phyloP scores from a whole-genome alignment of 2,888 invertebrate genomes.

The Mesoligia furuncula region DNA sequence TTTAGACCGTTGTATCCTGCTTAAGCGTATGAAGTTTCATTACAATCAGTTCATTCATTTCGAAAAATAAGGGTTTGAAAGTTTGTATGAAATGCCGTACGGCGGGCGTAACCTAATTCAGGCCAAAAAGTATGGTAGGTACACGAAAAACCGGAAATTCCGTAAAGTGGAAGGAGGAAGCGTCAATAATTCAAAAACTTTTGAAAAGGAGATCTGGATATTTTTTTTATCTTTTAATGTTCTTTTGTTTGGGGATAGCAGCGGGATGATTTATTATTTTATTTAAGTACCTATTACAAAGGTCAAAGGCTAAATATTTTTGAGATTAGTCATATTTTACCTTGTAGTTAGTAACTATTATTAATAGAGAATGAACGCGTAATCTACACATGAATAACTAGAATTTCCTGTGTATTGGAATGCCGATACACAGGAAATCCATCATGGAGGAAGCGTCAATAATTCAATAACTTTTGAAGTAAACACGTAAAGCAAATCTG shows the following conservation, averaged over 20 bases:
- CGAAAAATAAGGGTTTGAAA: too few relatives aligned
- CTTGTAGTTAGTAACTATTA: background rate
- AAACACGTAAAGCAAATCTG: constrained; percentile 5
- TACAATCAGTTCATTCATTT: too few relatives aligned
- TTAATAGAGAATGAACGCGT: background rate
- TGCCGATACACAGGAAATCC: too few relatives aligned
- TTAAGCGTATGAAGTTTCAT: too few relatives aligned
- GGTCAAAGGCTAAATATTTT: background rate
- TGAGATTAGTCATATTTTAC: background rate
- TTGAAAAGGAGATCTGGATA: constrained; percentile 12
- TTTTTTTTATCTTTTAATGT: constrained; percentile 12
- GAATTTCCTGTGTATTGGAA: too few relatives aligned
- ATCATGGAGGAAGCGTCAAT: constrained; percentile 21
- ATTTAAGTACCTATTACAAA: background rate
- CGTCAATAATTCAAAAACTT: constrained; percentile 51
- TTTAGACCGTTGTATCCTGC: too few relatives aligned
- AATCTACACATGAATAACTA: background rate
- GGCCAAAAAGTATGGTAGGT: constrained; percentile 9
- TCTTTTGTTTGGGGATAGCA: constrained; percentile 1
- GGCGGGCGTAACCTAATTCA: too few relatives aligned
- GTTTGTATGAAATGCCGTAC: too few relatives aligned
- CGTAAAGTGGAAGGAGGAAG: constrained; percentile 22
- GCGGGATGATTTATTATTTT: constrained; percentile 9
- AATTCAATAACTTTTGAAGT: constrained; percentile 42
- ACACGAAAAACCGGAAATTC: constrained; percentile 24